Evolutionary conservation across 2,797 vertebrate genomes (phyloP), one percentile per base, ranked within the genome.

Genomic region (Anguilla pacifica): DNA sequence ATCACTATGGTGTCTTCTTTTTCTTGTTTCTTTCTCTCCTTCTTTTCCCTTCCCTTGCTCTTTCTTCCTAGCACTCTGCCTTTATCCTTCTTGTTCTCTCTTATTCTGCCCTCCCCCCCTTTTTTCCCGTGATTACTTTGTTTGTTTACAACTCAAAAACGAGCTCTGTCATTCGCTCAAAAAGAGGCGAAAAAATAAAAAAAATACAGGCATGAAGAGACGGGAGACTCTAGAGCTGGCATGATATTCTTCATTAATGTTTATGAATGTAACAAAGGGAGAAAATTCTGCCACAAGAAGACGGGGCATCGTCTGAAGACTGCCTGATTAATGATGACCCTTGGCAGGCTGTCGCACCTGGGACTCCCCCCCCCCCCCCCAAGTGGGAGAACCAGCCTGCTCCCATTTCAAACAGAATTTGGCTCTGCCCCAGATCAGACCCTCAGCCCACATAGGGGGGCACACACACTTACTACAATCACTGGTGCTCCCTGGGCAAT

Each of bases 351-450:
- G 94, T 94, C 95, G 96, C 98, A 97, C 98, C 96, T 97, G 98
- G 98, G 98, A 99, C 95, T 96, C 93, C 96, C 96, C 43, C 39
- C 39, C 35, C 35, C 39, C 39, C 96, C 96, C 96, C 49, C 1
- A 96, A 95, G 96, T 96, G 95, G 96, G 97, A 97, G 96, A 98
- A 99, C 98, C 96, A 99, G 97, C 97, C 97, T 97, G 97, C 98
- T 99, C 98, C 98, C 97, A 98, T 99, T 99, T 99, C 98, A 99
- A 99, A 99, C 98, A 97, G 98, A 99, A 99, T 99, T 98, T 96
- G 96, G 96, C 97, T 96, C 95, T 95, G 97, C 96, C 97, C 96
- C 96, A 98, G 98, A 99, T 99, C 98, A 99, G 96, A 99, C 98
- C 96, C 95, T 92, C 93, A 95, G 96, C 96, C 96, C 92, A 91